phyloP scores from a whole-genome alignment of 2,113 vertebrate species.

The Tetrax tetrax region DNA sequence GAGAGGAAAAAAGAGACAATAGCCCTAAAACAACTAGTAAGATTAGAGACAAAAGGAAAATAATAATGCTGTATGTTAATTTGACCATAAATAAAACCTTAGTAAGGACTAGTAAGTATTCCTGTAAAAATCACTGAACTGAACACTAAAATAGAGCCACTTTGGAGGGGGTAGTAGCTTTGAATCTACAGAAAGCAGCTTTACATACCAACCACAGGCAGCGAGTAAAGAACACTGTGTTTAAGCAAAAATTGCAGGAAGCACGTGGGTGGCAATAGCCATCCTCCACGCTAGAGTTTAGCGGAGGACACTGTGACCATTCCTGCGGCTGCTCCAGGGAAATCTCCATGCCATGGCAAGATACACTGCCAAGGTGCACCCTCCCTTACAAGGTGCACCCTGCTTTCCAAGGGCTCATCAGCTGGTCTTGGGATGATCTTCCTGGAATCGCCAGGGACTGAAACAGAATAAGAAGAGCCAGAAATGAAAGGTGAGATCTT shows the following conservation, averaged over 20 bases:
- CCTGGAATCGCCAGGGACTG: not conserved
- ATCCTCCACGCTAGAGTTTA: not conserved
- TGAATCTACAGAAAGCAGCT: slow-evolving; percentile 12
- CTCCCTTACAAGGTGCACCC: not conserved
- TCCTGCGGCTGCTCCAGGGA: not conserved
- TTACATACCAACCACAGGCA: not conserved
- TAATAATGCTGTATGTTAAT: not conserved
- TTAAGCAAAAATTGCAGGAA: slow-evolving; percentile 59
- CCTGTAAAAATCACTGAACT: not conserved
- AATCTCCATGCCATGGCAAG: rapidly evolving
- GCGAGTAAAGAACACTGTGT: not conserved
- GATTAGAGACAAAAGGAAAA: not conserved
- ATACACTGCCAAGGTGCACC: not conserved
- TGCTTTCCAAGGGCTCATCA: not conserved
- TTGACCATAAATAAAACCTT: not conserved
- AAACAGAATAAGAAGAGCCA: not conserved
- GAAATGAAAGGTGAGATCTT: slow-evolving; percentile 19
- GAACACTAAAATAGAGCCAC: not conserved
- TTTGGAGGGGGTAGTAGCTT: not conserved
- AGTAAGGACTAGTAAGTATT: not conserved
- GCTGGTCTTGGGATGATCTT: not conserved
- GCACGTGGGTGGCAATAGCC: slow-evolving; percentile 28
- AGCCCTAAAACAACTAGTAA: not conserved
- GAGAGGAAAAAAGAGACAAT: rapidly evolving
- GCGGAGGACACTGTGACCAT: not conserved